phyloP scores from a whole-genome alignment of 1,140 invertebrate species.

The Meloidogyne chitwoodi region DNA sequence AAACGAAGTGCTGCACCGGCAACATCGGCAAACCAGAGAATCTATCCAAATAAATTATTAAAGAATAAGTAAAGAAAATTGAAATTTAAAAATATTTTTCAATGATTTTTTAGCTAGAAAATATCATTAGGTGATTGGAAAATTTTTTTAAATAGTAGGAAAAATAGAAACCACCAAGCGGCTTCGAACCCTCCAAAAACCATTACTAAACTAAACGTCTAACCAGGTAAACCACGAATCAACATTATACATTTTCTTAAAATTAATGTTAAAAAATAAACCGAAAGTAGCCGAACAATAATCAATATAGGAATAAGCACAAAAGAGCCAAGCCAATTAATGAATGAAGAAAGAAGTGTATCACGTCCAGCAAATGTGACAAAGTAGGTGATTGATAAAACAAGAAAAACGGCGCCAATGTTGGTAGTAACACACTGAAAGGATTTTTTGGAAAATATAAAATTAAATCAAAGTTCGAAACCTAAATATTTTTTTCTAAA shows the following conservation, averaged over 20 bases:
- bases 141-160: conserved; percentile 4
- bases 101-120: neutral
- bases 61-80: neutral
- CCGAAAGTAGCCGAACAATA: conserved; percentile 27
- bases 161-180: neutral
- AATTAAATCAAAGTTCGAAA: no score
- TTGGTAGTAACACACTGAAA: conserved; percentile 44
- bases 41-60: neutral
- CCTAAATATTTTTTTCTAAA: no score
- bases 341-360: conserved; percentile 34
- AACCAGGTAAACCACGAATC: neutral
- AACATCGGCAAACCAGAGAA: conserved; percentile 53
- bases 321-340: conserved; percentile 26
- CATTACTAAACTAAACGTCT: neutral
- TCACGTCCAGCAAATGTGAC: conserved; percentile 22
- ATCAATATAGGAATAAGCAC: conserved; percentile 47
- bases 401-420: conserved; percentile 26
- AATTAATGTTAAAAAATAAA: neutral
- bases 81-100: no score
- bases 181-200: neutral
- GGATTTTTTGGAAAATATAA: neutral
- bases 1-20: conserved; percentile 40
- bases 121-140: neutral
- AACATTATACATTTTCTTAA: neutral
- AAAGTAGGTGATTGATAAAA: conserved; percentile 22